Conservation (phyloP, 2,888 invertebrate species). For the Campaea margaritaria region DNA sequence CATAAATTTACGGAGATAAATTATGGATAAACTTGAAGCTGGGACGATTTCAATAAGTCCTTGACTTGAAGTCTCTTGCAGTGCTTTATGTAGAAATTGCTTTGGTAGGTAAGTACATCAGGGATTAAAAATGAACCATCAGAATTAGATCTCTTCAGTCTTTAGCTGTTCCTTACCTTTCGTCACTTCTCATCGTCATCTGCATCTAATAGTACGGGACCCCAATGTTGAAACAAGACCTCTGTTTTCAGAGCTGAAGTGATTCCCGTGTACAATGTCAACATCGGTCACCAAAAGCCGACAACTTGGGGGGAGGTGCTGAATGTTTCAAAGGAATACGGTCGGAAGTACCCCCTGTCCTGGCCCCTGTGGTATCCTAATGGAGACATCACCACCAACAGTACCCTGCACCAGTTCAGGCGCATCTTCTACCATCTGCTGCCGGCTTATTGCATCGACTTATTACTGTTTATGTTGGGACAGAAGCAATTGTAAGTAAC, state of each 20-base stretch:
- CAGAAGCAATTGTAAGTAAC: conserved; percentile 92
- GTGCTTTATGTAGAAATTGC: too few relatives aligned
- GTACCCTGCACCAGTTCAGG: conserved; percentile 87
- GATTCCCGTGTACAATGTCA: conserved; percentile 95
- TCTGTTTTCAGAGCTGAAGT: conserved; percentile 81
- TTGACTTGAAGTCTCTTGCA: too few relatives aligned
- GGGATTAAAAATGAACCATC: too few relatives aligned
- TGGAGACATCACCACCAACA: conserved; percentile 89
- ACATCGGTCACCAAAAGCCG: conserved; percentile 92
- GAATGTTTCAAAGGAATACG: conserved; percentile 87
- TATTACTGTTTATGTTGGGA: conserved; percentile 88
- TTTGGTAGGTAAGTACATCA: too few relatives aligned
- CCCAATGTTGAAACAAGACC: too few relatives aligned
- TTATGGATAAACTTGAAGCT: too few relatives aligned
- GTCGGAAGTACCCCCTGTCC: conserved; percentile 91
- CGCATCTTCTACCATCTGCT: conserved; percentile 90
- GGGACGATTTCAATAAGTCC: too few relatives aligned
- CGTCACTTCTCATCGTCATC: too few relatives aligned
- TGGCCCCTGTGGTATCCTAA: conserved; percentile 95
- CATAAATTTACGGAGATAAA: too few relatives aligned
- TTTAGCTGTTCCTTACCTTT: too few relatives aligned
- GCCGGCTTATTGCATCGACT: conserved; percentile 92
- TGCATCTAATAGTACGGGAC: too few relatives aligned
- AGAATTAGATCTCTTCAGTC: too few relatives aligned
- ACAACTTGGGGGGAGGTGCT: conserved; percentile 95